Evolutionary conservation across 1,140 invertebrate species (phyloP).

Genomic region (Bombus impatiens): DNA sequence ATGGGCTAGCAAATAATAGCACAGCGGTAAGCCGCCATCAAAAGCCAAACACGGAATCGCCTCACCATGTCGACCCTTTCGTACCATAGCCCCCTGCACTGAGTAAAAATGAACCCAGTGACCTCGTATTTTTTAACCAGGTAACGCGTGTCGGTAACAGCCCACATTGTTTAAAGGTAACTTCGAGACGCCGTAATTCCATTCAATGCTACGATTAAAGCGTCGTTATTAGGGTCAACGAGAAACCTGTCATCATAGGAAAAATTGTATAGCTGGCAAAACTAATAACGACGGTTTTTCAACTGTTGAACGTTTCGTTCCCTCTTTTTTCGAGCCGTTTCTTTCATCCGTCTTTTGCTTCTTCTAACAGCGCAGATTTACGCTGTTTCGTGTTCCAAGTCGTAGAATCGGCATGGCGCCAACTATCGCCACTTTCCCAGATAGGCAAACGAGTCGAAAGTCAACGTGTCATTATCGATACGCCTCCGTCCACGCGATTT

Average conservation of each 20-base stretch:
- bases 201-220: background rate
- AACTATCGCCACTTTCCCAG: slow-evolving; percentile 56
- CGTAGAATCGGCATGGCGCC: background rate
- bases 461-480: slow-evolving; percentile 59
- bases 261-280: background rate
- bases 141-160: background rate
- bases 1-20: slow-evolving; percentile 3
- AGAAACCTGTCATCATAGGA: background rate
- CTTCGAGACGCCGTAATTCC: background rate
- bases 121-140: background rate
- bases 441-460: slow-evolving; percentile 63
- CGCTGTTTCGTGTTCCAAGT: background rate
- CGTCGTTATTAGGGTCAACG: background rate
- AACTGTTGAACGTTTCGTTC: background rate
- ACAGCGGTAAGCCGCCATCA: background rate
- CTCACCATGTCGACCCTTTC: background rate
- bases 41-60: background rate
- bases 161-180: background rate
- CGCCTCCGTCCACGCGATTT: slow-evolving; percentile 44
- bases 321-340: background rate
- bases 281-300: slow-evolving; percentile 8
- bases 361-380: background rate
- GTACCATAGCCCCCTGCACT: background rate
- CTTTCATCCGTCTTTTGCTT: background rate
- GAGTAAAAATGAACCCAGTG: background rate